These are phyloP conservation scores for Chouioia cunea DNA, from an alignment of 2,888 invertebrate species.

Conservation along the genomic window DNA sequence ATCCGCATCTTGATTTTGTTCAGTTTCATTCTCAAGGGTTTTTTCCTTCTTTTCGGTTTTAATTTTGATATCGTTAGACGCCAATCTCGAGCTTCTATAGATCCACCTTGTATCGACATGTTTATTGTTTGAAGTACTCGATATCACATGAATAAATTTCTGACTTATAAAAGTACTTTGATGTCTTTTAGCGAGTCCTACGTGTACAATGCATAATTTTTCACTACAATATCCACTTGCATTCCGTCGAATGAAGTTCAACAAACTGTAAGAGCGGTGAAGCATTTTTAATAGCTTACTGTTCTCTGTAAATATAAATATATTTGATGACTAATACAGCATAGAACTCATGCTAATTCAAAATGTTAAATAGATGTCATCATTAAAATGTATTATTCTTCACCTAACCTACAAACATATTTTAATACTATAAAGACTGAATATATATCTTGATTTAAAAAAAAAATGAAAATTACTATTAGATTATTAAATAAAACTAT, in stretches of 20 bases:
- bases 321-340: background rate
- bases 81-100: constrained; percentile 49
- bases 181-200: constrained; percentile 56
- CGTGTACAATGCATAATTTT: constrained; percentile 57
- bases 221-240: constrained; percentile 54
- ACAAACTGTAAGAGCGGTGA: constrained; percentile 59
- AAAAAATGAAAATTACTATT: too few species aligned
- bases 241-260: constrained; percentile 57
- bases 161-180: constrained; percentile 59
- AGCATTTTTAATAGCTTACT: constrained; percentile 57
- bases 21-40: constrained; percentile 36
- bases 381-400: background rate
- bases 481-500: too few species aligned
- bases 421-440: background rate
- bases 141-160: constrained; percentile 53
- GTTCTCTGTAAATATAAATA: constrained; percentile 30
- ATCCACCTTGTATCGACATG: constrained; percentile 48
- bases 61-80: constrained; percentile 50
- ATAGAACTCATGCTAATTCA: background rate
- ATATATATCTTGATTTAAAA: background rate
- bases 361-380: background rate
- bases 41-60: constrained; percentile 44
- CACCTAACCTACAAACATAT: constrained; percentile 31
- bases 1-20: constrained; percentile 39
- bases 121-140: constrained; percentile 53